Conservation (phyloP, 2,113 vertebrate genomes). For the Barbus barbus region DNA sequence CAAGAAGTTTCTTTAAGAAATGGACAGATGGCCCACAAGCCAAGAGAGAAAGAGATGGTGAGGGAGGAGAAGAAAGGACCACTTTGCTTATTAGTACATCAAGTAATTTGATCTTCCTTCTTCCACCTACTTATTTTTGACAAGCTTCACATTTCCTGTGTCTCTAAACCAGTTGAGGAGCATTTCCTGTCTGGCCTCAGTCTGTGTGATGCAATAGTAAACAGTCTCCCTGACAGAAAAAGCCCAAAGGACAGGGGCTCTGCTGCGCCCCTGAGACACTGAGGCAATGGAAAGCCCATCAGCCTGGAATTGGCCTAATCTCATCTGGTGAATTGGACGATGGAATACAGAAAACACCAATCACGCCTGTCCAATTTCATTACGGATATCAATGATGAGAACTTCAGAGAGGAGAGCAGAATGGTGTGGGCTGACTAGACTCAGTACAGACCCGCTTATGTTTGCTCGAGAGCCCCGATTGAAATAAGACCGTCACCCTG, state of each 20-base stretch:
- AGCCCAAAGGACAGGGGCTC: conserved; percentile 40
- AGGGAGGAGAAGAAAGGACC: conserved; percentile 50
- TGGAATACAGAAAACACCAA: conserved; percentile 62
- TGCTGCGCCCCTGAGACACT: conserved; percentile 43
- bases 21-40: conserved; percentile 70
- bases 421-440: conserved; percentile 30
- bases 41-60: conserved; percentile 57
- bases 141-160: conserved; percentile 60
- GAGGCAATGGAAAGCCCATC: conserved; percentile 67
- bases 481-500: not conserved
- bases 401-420: conserved; percentile 56
- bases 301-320: conserved; percentile 72
- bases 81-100: conserved; percentile 70
- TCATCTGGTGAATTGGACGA: conserved; percentile 70
- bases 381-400: conserved; percentile 63
- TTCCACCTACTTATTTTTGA: conserved; percentile 67
- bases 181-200: conserved; percentile 63
- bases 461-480: conserved; percentile 18
- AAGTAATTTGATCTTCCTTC: conserved; percentile 73
- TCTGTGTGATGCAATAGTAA: conserved; percentile 53
- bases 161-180: conserved; percentile 47
- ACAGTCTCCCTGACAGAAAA: conserved; percentile 61
- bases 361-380: conserved; percentile 68
- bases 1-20: conserved; percentile 64
- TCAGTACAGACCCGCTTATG: conserved; percentile 15